phyloP scores from a whole-genome alignment of 2,888 invertebrate genomes.

The Terebella lapidaria region DNA sequence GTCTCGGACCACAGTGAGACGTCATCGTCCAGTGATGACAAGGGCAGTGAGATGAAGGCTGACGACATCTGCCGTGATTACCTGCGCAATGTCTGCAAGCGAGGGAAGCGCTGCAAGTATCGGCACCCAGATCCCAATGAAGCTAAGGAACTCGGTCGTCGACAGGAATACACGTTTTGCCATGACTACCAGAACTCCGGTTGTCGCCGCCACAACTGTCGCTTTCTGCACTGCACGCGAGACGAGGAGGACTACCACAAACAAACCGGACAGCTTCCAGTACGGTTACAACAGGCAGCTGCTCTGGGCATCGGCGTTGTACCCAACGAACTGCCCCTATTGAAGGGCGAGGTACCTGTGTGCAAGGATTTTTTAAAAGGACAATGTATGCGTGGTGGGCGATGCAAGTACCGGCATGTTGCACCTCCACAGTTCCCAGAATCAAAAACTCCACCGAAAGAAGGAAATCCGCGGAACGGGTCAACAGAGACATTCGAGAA shows the following conservation, averaged over 20 bases:
- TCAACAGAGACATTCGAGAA: background rate
- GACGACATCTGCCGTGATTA: slow-evolving; percentile 62
- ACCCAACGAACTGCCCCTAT: slow-evolving; percentile 33
- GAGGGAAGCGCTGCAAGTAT: slow-evolving; percentile 61
- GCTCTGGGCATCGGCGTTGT: slow-evolving; percentile 39
- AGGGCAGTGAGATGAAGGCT: background rate
- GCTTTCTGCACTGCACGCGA: slow-evolving; percentile 71
- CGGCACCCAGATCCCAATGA: slow-evolving; percentile 55
- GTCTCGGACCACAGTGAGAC: slow-evolving; percentile 24
- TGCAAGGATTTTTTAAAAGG: slow-evolving; percentile 64
- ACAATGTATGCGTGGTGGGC: slow-evolving; percentile 58
- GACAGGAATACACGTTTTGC: slow-evolving; percentile 56
- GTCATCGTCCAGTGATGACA: slow-evolving; percentile 15
- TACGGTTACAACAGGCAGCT: slow-evolving; percentile 47
- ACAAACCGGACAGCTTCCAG: slow-evolving; percentile 68
- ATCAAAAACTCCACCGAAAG: slow-evolving; percentile 11
- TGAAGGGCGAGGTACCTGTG: slow-evolving; percentile 52
- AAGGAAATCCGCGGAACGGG: background rate
- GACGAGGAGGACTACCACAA: slow-evolving; percentile 70
- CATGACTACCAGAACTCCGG: slow-evolving; percentile 68
- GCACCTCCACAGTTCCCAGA: slow-evolving; percentile 19
- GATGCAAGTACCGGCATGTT: slow-evolving; percentile 57
- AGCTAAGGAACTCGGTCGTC: slow-evolving; percentile 43
- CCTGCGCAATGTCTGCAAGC: slow-evolving; percentile 60
- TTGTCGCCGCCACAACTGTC: slow-evolving; percentile 69